These are phyloP conservation scores for Meliscaeva auricollis DNA, from an alignment of 2,888 invertebrate species.

Conservation along the genomic window DNA sequence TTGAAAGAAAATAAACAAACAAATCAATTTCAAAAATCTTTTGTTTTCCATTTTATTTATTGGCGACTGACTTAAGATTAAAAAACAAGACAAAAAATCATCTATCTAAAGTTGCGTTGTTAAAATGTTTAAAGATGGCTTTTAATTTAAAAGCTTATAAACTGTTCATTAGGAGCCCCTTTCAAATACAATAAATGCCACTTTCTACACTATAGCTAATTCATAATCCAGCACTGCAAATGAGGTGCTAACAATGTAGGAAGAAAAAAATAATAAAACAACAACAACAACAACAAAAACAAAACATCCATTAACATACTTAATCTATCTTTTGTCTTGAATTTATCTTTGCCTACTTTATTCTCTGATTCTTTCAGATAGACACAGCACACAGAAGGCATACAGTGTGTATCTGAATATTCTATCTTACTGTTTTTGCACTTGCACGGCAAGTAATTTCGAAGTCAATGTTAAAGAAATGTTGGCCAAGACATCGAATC, in stretches of 20 bases:
- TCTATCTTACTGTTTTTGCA: conserved; percentile 10
- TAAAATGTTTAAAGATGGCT: too few species aligned
- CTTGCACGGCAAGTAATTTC: conserved; percentile 54
- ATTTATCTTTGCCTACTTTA: conserved; percentile 30
- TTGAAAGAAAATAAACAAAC: too few species aligned
- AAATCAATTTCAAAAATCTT: too few species aligned
- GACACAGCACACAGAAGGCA: conserved; percentile 4
- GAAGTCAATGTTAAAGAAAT: conserved; percentile 74
- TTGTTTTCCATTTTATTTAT: too few species aligned
- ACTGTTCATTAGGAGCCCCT: too few species aligned
- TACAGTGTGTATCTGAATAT: conserved; percentile 1
- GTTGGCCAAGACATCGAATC: conserved; percentile 48
- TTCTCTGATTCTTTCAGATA: conserved; percentile 15
- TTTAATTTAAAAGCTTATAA: too few species aligned
- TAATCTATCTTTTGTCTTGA: conserved; percentile 63
- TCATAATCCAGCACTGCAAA: neutral
- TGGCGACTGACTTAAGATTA: too few species aligned
- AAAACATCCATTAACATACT: conserved; percentile 62
- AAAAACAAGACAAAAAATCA: too few species aligned
- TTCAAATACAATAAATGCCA: neutral
- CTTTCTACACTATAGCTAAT: neutral
- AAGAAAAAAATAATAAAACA: neutral
- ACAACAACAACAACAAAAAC: neutral
- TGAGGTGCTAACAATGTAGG: neutral
- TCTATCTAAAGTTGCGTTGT: too few species aligned